Evolutionary conservation across 2,888 invertebrate species (phyloP).

Genomic region (Tachina grossa): DNA sequence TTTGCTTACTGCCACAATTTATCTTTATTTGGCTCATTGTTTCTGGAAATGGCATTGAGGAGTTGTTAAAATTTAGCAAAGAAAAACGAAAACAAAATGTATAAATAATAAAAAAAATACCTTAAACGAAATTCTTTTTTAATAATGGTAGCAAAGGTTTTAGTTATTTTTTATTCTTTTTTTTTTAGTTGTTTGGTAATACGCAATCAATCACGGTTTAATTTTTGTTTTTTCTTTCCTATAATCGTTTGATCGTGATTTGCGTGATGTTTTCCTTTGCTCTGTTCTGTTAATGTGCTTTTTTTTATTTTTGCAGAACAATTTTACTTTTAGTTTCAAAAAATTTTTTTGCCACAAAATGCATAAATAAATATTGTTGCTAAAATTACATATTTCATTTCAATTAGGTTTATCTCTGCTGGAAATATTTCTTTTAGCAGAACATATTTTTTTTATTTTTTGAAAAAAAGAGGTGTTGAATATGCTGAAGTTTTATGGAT

Average conservation of each 20-base stretch:
- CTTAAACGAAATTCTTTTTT: conserved; percentile 47
- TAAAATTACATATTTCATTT: conserved; percentile 62
- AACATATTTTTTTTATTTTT: neutral
- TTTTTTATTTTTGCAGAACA: neutral
- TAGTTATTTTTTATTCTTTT: neutral
- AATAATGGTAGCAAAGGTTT: conserved; percentile 28
- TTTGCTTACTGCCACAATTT: conserved; percentile 86
- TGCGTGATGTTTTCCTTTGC: conserved; percentile 78
- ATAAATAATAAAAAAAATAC: neutral
- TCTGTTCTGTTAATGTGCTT: neutral
- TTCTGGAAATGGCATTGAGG: conserved; percentile 86
- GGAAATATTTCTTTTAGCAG: neutral
- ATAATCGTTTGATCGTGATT: conserved; percentile 83
- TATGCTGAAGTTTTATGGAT: conserved; percentile 43
- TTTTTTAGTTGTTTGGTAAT: conserved; percentile 18
- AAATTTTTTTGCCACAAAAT: conserved; percentile 24
- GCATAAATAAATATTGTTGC: conserved; percentile 59
- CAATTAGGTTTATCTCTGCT: conserved; percentile 28
- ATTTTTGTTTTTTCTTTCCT: conserved; percentile 18
- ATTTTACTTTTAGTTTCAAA: conserved; percentile 38
- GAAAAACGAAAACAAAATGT: too few species aligned
- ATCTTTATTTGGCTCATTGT: conserved; percentile 88
- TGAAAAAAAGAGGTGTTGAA: conserved; percentile 46
- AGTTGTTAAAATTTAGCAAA: neutral
- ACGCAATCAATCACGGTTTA: conserved; percentile 70